A percentile compares a stretch with the other conserved stretches of the same genome.
Evolutionary conservation across 2,113 vertebrate genomes (phyloP).

Genomic region (Triplophysa rosa): DNA sequence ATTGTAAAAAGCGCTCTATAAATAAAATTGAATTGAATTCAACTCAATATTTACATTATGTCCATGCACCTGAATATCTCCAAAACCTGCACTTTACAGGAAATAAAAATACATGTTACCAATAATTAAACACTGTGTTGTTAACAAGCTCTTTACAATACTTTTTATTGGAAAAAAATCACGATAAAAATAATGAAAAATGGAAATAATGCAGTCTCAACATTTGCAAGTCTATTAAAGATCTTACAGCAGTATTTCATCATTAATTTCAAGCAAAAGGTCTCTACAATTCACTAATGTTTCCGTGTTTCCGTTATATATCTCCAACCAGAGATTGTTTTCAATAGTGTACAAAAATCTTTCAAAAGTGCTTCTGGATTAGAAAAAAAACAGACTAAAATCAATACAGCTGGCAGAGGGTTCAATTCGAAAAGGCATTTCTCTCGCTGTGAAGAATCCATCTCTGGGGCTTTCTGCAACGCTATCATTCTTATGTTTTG

Average conservation of each 20-base stretch:
- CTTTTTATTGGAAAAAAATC: no score
- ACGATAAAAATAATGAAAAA: background rate
- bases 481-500: conserved; percentile 21
- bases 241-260: no score
- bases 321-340: background rate
- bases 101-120: no score
- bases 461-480: conserved; percentile 31
- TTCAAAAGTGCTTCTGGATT: conserved; percentile 14
- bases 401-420: conserved; percentile 21
- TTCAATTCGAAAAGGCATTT: conserved; percentile 31
- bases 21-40: no score
- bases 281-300: background rate
- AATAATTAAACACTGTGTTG: no score
- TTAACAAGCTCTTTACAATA: no score
- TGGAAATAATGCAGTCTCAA: background rate
- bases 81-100: no score
- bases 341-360: background rate
- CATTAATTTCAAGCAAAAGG: background rate
- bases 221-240: no score
- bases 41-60: no score
- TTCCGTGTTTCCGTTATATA: background rate
- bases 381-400: conserved; percentile 13
- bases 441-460: conserved; percentile 24
- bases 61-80: no score
- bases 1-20: no score